Evolutionary conservation across 2,113 vertebrate species (phyloP).

Genomic region (Nibea coibor): DNA sequence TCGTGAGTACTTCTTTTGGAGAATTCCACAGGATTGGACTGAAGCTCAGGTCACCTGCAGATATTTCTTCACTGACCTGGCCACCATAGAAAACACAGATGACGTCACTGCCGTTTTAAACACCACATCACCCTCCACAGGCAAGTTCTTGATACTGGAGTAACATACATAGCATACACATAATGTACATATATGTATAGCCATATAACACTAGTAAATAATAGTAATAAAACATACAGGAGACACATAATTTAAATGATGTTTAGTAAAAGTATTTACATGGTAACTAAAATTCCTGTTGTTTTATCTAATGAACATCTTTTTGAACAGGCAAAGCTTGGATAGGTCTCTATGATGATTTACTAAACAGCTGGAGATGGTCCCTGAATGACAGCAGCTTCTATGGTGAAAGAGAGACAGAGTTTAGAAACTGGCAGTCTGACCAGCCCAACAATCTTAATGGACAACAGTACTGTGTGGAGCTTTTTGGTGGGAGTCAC

Average conservation of each 20-base stretch:
- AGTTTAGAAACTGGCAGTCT: constrained; percentile 33
- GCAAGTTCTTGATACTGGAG: constrained; percentile 1
- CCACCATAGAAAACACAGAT: constrained; percentile 33
- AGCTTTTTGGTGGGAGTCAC: accelerated
- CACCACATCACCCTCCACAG: not conserved
- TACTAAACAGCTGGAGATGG: constrained; percentile 57
- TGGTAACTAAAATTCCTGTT: not conserved
- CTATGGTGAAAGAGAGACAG: constrained; percentile 18
- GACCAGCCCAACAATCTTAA: not conserved
- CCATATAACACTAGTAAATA: no score
- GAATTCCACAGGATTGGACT: not conserved
- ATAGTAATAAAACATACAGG: not conserved
- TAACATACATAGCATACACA: not conserved
- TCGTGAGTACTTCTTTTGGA: constrained; percentile 47
- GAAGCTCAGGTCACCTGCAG: constrained; percentile 53
- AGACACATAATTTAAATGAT: not conserved
- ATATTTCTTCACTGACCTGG: constrained; percentile 48
- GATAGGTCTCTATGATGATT: constrained; percentile 63
- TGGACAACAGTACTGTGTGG: constrained; percentile 38
- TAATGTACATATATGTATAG: not conserved
- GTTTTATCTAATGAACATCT: not conserved
- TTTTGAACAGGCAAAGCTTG: constrained; percentile 53
- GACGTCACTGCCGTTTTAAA: not conserved
- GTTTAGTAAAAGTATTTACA: not conserved
- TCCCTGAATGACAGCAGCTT: constrained; percentile 54